Evolutionary conservation across 2,888 invertebrate species (phyloP).

Genomic region (Lathronympha strigana): DNA sequence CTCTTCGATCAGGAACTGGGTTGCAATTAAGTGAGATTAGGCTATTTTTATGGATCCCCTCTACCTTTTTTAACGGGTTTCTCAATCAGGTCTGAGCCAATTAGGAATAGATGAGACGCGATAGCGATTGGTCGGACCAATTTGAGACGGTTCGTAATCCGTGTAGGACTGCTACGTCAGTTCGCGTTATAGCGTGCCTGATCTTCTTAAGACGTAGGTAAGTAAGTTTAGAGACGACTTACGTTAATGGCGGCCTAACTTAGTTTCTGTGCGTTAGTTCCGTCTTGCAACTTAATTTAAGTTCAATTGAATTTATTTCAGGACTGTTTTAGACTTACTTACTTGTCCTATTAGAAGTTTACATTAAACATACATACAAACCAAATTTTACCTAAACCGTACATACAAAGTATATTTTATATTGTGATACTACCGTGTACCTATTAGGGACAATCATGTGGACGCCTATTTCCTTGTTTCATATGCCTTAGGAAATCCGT

Average conservation of each 20-base stretch:
- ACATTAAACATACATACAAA: no score
- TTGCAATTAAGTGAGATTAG: constrained; percentile 75
- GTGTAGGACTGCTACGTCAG: not conserved
- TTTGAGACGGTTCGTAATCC: not conserved
- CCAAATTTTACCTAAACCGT: no score
- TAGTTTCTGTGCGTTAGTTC: constrained; percentile 22
- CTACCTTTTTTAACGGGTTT: constrained; percentile 49
- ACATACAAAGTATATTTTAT: no score
- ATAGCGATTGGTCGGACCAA: not conserved
- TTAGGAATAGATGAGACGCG: constrained; percentile 7
- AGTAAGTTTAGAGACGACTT: constrained; percentile 22
- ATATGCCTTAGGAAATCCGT: no score
- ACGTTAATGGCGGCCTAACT: constrained; percentile 22
- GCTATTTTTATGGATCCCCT: constrained; percentile 57
- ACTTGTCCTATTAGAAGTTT: no score
- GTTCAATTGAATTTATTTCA: constrained; percentile 24
- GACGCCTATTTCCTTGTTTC: no score
- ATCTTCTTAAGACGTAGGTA: constrained; percentile 17
- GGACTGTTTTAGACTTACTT: not conserved
- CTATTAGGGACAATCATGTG: no score
- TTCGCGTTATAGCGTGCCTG: constrained; percentile 10
- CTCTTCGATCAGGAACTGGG: constrained; percentile 67
- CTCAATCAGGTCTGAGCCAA: constrained; percentile 1
- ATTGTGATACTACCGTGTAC: no score
- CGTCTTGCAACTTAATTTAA: constrained; percentile 24